Conservation (phyloP, 1,140 invertebrate genomes). For the Belonocnema kinseyi region DNA sequence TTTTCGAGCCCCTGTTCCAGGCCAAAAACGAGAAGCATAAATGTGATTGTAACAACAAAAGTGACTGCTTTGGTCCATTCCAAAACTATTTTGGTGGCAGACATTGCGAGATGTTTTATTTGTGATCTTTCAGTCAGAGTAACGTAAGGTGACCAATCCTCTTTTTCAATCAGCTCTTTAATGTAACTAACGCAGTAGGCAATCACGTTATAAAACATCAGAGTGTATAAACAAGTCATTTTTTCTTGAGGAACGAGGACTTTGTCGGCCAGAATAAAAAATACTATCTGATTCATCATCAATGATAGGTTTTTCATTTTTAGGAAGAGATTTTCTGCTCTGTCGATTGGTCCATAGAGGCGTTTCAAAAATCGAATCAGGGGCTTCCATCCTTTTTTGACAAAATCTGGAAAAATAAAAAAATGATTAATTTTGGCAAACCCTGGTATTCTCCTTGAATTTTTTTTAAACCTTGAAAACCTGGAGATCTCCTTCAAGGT, state of each 20-base stretch:
- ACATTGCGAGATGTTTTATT: conserved; percentile 87
- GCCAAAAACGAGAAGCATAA: conserved; percentile 84
- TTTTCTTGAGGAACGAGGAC: conserved; percentile 79
- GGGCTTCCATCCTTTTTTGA: conserved; percentile 6
- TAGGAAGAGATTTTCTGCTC: conserved; percentile 79
- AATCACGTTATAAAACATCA: conserved; percentile 89
- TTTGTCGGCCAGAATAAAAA: conserved; percentile 84
- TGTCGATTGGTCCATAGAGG: conserved; percentile 78
- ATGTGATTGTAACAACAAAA: conserved; percentile 87
- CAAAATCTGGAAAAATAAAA: conserved; percentile 58
- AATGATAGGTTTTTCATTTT: conserved; percentile 82
- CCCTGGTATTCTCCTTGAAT: neutral
- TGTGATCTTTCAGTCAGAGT: conserved; percentile 83
- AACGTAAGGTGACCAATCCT: conserved; percentile 86
- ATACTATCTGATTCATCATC: conserved; percentile 82
- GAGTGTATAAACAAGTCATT: conserved; percentile 83
- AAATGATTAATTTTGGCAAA: neutral
- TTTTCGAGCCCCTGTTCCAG: conserved; percentile 85
- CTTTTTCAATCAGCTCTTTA: conserved; percentile 83
- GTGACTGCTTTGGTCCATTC: conserved; percentile 90
- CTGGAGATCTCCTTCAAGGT: no score
- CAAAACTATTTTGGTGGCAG: conserved; percentile 86
- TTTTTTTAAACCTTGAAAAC: no score
- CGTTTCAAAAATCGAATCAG: conserved; percentile 49
- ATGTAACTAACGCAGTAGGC: conserved; percentile 86